Conservation (phyloP, 2,797 vertebrate species). For the Clarias laeviceps region DNA sequence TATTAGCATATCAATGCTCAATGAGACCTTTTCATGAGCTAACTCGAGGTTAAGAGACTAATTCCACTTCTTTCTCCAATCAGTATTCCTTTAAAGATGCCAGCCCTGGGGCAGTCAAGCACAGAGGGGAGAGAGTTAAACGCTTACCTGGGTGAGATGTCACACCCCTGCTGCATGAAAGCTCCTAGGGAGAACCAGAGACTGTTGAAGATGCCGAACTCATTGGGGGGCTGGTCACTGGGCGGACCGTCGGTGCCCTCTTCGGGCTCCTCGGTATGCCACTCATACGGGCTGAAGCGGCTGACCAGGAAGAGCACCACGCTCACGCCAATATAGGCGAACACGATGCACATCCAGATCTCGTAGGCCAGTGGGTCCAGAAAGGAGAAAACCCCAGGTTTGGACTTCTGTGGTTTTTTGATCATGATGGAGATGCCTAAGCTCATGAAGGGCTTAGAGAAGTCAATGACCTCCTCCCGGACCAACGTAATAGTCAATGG, state of each 20-base stretch:
- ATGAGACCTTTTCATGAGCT: constrained; percentile 41
- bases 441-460: constrained; percentile 99
- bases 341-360: constrained; percentile 99
- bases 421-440: constrained; percentile 99
- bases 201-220: constrained; percentile 99
- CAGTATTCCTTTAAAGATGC: constrained; percentile 31
- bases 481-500: constrained; percentile 98
- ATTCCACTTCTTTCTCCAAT: constrained; percentile 34
- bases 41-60: constrained; percentile 48
- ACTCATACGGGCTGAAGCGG: constrained; percentile 98
- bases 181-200: constrained; percentile 99
- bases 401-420: constrained; percentile 99
- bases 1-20: constrained; percentile 47
- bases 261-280: constrained; percentile 98
- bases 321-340: constrained; percentile 98
- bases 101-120: constrained; percentile 20
- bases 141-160: constrained; percentile 95
- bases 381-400: constrained; percentile 98
- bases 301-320: constrained; percentile 99
- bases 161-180: constrained; percentile 99
- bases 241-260: constrained; percentile 90
- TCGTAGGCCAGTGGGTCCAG: constrained; percentile 98
- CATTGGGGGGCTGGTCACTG: constrained; percentile 96
- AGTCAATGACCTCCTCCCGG: constrained; percentile 98
- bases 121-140: background rate